Base-by-base conservation (phyloP, 2,113 vertebrate genomes). In the Charina bottae region DNA sequence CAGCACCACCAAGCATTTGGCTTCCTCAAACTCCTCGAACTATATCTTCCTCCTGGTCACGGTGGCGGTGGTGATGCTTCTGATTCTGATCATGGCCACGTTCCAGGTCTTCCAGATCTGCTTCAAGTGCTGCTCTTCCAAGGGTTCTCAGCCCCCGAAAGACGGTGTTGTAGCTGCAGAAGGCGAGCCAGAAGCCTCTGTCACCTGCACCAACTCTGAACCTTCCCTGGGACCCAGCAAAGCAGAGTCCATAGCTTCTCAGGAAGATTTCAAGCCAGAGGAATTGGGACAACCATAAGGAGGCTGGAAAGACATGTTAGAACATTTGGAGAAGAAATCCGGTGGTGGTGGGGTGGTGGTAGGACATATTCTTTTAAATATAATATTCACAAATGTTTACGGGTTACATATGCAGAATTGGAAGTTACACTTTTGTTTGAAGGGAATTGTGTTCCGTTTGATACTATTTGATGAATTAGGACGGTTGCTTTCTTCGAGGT, bases 81-180 rank as follows among this genome's bases (percentile, higher is more conserved):
- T 97, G 86, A 94, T 98, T 85, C 90, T 98, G 92, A 94, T 97
- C 90, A 95, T 97, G 95, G 97, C 95, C 3, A 94, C 97, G 6
- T 85, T 98, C 90, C 97, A 97, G 19, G 96, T 97, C 87, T 98
- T 97, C 96, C 97, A 96, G 90, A 72, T 96, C 54, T 97, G 97
- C 89, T 98, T 97, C 96, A 96, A 94, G 92, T 78, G 96, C 68
- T 97, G 97, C 89, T 97, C 97, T 93, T 95, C 95, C 64, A 95
- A 92, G 56, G 89, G 92, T 12, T 88, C 91, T 83, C 23, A 8
- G 6, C 7, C 85, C 4, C n/a, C 83, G 6, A 97, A 97, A 83
- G 92, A 86, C 21, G n/a, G 86, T 49, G 6, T 92, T 68, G 78
- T 90, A 10, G 37, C 89, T 0, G 87, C 1, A 2, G 95, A 94